A percentile compares a stretch with the other conserved stretches of the same genome.
Evolutionary conservation across 35 echinoderm and acorn worm genomes (phyloP).

Genomic region (Hemicentrotus pulcherrimus): DNA sequence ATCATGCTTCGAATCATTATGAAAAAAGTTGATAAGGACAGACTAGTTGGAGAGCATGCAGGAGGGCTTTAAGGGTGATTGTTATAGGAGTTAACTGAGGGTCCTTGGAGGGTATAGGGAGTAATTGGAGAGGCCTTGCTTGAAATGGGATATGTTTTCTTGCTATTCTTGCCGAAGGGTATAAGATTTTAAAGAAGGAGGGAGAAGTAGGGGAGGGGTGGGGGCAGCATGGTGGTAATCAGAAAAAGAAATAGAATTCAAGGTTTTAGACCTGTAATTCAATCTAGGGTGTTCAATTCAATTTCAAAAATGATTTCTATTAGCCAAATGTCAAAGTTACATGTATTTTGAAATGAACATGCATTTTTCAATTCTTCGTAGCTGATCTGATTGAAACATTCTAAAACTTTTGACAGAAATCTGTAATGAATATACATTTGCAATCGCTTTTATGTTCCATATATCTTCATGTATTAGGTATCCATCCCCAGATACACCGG

Average conservation of each 20-base stretch:
- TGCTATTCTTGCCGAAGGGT: neutral
- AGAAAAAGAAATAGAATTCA: neutral
- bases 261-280: neutral
- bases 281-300: neutral
- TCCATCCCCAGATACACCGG: neutral
- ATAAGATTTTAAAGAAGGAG: neutral
- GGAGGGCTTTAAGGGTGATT: neutral
- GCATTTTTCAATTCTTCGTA: too few relatives aligned
- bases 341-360: too few relatives aligned
- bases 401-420: too few relatives aligned
- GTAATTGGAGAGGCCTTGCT: neutral
- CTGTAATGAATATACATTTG: neutral
- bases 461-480: neutral
- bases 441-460: neutral
- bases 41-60: neutral
- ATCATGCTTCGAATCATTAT: neutral
- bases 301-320: neutral
- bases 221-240: neutral
- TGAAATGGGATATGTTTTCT: slow-evolving; percentile 13
- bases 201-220: neutral
- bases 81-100: neutral
- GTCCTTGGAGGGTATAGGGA: neutral
- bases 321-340: neutral
- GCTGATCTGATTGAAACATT: too few relatives aligned
- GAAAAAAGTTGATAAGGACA: neutral